A percentile compares a stretch with the other conserved stretches of the same genome.
Conservation (phyloP, 2,797 vertebrate genomes). For the Sparidentex hasta region DNA sequence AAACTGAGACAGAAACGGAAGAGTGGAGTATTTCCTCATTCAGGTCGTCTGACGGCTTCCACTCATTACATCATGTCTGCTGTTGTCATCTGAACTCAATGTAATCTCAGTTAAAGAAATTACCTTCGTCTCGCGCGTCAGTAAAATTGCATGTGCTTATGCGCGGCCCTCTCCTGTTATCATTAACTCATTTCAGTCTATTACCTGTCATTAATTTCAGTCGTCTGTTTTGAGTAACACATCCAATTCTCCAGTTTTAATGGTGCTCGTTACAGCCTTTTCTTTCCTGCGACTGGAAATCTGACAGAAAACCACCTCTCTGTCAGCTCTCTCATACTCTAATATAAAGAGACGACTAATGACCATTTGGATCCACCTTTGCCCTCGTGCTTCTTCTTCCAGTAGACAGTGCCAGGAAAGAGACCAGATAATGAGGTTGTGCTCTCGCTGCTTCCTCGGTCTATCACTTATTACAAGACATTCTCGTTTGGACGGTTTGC, state of each 20-base stretch:
- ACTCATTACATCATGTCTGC: neutral
- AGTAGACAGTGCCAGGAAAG: slow-evolving; percentile 30
- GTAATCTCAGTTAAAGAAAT: neutral
- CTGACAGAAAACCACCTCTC: neutral
- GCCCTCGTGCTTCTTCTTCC: slow-evolving; percentile 43
- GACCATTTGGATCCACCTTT: slow-evolving; percentile 21
- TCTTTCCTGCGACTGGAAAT: slow-evolving; percentile 16
- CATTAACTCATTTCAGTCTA: slow-evolving; percentile 1
- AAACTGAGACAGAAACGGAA: neutral
- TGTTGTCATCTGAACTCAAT: neutral
- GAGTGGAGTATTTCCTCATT: neutral
- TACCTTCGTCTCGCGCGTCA: slow-evolving; percentile 1
- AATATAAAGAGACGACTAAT: slow-evolving; percentile 4
- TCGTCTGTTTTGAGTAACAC: neutral
- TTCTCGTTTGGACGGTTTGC: neutral
- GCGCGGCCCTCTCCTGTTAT: slow-evolving; percentile 1
- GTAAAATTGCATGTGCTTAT: neutral
- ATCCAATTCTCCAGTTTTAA: slow-evolving; percentile 4
- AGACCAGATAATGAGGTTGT: slow-evolving; percentile 17
- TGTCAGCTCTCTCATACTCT: slow-evolving; percentile 12
- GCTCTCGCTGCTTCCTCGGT: neutral
- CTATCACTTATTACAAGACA: neutral
- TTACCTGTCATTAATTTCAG: slow-evolving; percentile 3
- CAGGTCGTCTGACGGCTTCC: neutral
- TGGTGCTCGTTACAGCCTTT: slow-evolving; percentile 30